Base-by-base conservation (phyloP, 2,113 vertebrate species). In the Sinocyclocheilus anophthalmus region DNA sequence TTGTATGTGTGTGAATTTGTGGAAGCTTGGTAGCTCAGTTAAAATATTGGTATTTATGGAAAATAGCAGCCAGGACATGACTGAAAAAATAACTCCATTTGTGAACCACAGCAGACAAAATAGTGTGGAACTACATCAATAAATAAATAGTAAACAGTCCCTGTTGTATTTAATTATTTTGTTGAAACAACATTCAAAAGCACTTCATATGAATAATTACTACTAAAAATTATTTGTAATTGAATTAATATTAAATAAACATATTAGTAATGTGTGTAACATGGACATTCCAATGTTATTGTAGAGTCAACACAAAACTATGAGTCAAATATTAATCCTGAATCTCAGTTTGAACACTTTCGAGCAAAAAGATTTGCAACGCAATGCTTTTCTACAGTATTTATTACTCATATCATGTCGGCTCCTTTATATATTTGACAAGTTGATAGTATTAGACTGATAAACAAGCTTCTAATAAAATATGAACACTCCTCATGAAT, bases 391-490 rank as follows among this genome's bases (percentile, higher is more conserved):
- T 14, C 14, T 20, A 26, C 59, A 65, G 3, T 37, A 85, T 76
- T 57, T 80, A 18, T 45, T 63, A 69, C 80, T 89, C 53, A 39
- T 63, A 84, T 84, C 63, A 84, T 86, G 73, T 69, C 85, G 48
- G 84, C 79, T 85, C 87, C 85, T 85, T 53, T 81, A 72, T 72
- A 37, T 86, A 83, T 72, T 81, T 86, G 84, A 83, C 90, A 90
- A 57, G 65, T n/a, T 73, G 89, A 86, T 88, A 90, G 87, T 90
- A 90, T 75, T 50, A 85, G 50, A 75, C 72, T 45, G 79, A 91
- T 87, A 88, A 90, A 92, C 89, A 90, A 84, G 90, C 89, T 89
- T 88, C 84, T 92, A 92, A 93, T 90, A 90, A 93, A 94, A 92
- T 89, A 92, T 77, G 76, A 89, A 90, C 67, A 79, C 84, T 88